Evolutionary conservation across 2,797 vertebrate genomes (phyloP), one percentile per base, ranked within the genome.

Genomic region (Hyperoplus immaculatus): DNA sequence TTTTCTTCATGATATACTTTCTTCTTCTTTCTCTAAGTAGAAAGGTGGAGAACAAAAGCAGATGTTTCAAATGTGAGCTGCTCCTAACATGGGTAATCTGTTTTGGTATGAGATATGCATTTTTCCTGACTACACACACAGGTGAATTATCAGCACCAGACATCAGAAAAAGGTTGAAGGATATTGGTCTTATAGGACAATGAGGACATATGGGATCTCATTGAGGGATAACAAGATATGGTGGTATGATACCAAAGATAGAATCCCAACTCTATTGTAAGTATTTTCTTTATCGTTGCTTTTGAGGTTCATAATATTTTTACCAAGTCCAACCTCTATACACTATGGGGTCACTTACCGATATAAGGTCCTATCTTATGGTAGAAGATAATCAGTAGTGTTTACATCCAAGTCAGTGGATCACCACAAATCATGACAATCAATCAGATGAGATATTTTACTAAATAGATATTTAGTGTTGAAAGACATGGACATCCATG

Each of bases 21-120:
- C 29, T 29, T 29, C 29, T 29, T 3, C 57, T 79, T 82, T 77
- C 89, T 86, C 73, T 72, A 81, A 90, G 89, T 86, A 87, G 83
- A 77, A 54, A 21, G 4, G 6, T 38, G 59, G 70, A 85, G 72
- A 80, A 54, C 54, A 78, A 85, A 91, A 88, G 67, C 84, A 87
- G 84, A 90, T 84, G 87, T 73, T 70, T 73, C 63, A 55, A 29
- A 58, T 11, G 59, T 55, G 46, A 58, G 53, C 47, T 15, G 67
- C 13, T 69, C 29, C 69, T 73, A 62, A 57, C 63, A 10, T 8
- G 3, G 39, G 11, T 46, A 18, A 60, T 56, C 39, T 70, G 47
- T 76, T 63, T 39, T 60, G 60, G 36, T 58, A 6, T n/a, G 42
- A 61, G 2, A 46, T 57, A n/a, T 59, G 21, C 60, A 74, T 72